Percentiles rank a stretch among this genome's conserved stretches.
These are phyloP conservation scores for Fragum fragum DNA, from an alignment of 2,888 invertebrate genomes.

Conservation along the genomic window DNA sequence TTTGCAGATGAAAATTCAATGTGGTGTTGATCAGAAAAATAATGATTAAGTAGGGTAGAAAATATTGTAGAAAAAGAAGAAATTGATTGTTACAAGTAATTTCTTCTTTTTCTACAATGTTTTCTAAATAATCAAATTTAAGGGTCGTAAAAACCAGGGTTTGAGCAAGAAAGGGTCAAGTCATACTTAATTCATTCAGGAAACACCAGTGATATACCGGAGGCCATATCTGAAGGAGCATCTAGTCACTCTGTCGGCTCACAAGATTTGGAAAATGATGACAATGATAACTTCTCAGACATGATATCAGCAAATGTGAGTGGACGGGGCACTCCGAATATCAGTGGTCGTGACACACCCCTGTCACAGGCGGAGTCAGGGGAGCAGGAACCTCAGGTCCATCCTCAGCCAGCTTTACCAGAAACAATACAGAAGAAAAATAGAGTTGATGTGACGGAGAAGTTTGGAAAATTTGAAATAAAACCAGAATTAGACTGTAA, in stretches of 20 bases:
- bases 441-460: conserved; percentile 98
- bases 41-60: too few species aligned
- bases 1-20: too few species aligned
- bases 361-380: conserved; percentile 91
- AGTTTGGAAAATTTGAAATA: conserved; percentile 99
- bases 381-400: conserved; percentile 75
- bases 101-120: too few species aligned
- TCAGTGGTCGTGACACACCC: conserved; percentile 93
- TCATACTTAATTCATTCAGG: too few species aligned
- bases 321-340: conserved; percentile 89
- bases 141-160: too few species aligned
- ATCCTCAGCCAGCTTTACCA: conserved; percentile 84
- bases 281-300: conserved; percentile 93
- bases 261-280: conserved; percentile 92
- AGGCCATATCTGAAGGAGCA: conserved; percentile 98
- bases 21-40: too few species aligned
- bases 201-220: conserved; percentile 96
- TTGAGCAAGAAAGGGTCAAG: too few species aligned
- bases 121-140: too few species aligned
- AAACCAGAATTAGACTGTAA: conserved; percentile 83
- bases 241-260: conserved; percentile 97
- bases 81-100: too few species aligned
- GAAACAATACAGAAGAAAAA: conserved; percentile 91
- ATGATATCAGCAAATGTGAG: conserved; percentile 99
- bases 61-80: too few species aligned